Conservation (phyloP, 2,113 vertebrate species). For the Anarrhichthys ocellatus region DNA sequence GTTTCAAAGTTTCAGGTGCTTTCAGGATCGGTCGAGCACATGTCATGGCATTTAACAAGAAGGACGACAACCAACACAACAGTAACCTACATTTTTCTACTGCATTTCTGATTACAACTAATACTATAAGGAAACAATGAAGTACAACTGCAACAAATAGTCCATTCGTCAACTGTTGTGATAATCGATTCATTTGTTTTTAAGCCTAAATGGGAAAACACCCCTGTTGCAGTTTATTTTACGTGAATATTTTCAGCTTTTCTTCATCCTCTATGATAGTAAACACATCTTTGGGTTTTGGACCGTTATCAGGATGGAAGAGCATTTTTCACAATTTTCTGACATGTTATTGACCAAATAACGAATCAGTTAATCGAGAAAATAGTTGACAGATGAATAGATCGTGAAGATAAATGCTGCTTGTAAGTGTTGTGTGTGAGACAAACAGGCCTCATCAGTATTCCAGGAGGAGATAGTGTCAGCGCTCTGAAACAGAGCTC, state of each 20-base stretch:
- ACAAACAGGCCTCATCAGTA: too few relatives aligned
- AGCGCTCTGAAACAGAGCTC: neutral
- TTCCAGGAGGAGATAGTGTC: neutral
- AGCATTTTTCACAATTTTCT: neutral
- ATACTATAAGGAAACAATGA: too few relatives aligned
- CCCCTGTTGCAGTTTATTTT: too few relatives aligned
- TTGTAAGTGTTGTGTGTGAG: too few relatives aligned
- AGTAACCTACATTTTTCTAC: too few relatives aligned
- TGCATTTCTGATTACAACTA: too few relatives aligned
- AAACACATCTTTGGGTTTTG: neutral
- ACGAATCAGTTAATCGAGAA: neutral
- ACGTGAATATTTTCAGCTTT: neutral
- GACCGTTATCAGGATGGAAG: neutral
- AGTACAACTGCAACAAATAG: too few relatives aligned
- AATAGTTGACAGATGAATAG: neutral
- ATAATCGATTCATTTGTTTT: too few relatives aligned
- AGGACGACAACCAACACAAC: too few relatives aligned
- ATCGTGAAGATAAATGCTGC: neutral
- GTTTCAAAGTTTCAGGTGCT: neutral
- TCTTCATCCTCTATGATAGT: neutral
- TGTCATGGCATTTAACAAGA: neutral
- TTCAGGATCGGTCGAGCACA: neutral
- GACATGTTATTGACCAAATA: neutral
- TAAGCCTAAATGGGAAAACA: too few relatives aligned
- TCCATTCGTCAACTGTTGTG: too few relatives aligned